Conservation (phyloP, 2,797 vertebrate genomes). For the Oreochromis mossambicus region DNA sequence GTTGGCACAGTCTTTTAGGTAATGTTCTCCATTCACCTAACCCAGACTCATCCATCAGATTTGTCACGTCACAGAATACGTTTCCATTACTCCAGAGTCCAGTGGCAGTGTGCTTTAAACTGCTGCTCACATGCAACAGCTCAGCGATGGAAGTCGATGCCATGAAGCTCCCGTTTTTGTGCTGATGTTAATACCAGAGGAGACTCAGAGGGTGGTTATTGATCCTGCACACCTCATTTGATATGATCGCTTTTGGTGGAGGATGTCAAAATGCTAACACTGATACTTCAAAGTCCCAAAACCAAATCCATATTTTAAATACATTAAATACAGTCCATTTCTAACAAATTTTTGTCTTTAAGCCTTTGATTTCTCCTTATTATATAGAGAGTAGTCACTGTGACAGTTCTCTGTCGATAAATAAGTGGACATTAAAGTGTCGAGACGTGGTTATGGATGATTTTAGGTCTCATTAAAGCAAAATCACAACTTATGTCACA, state of each 20-base stretch:
- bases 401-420: accelerated
- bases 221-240: background rate
- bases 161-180: too few species aligned
- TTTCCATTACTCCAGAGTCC: background rate
- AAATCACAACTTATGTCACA: background rate
- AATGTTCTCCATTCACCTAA: background rate
- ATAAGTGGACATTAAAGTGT: accelerated
- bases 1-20: background rate
- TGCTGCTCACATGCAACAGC: too few species aligned
- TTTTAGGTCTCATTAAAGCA: background rate
- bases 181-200: too few species aligned
- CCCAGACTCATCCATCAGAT: background rate
- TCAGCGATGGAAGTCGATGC: too few species aligned
- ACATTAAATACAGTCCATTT: background rate
- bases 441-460: background rate
- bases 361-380: background rate
- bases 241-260: background rate
- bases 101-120: too few species aligned
- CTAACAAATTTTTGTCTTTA: background rate
- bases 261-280: background rate
- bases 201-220: too few species aligned
- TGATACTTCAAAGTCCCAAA: background rate
- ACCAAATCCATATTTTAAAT: background rate
- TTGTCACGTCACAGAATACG: background rate
- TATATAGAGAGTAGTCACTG: background rate